phyloP scores from a whole-genome alignment of 2,888 invertebrate species.

The Beris chalybata region DNA sequence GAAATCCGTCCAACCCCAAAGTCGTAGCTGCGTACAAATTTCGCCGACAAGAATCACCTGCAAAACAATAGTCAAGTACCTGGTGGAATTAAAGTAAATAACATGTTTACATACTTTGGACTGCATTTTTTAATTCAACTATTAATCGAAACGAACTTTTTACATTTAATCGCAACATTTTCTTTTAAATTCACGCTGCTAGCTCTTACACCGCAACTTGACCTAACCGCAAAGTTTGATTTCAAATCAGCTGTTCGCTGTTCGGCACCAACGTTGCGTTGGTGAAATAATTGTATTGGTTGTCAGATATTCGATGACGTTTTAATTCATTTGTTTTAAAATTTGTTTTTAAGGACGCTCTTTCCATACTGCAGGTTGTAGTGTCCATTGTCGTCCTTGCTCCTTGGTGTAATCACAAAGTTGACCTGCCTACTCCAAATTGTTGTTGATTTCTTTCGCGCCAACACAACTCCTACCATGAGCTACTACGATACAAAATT shows the following conservation, averaged over 20 bases:
- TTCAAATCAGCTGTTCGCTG: too few species aligned
- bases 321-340: too few species aligned
- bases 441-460: not conserved
- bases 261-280: too few species aligned
- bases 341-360: too few species aligned
- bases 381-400: too few species aligned
- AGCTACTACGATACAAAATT: constrained; percentile 17
- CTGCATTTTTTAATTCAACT: not conserved
- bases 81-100: too few species aligned
- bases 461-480: not conserved
- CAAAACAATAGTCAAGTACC: constrained; percentile 9
- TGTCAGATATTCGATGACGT: too few species aligned
- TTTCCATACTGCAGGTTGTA: too few species aligned
- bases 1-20: constrained; percentile 67
- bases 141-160: not conserved
- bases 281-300: too few species aligned
- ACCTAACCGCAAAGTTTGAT: too few species aligned
- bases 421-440: not conserved
- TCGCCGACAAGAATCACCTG: constrained; percentile 24
- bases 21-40: constrained; percentile 17
- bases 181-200: not conserved
- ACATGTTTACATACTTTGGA: not conserved
- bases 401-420: not conserved
- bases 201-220: too few species aligned
- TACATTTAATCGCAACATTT: constrained; percentile 12